These are phyloP conservation scores for Dendrocincla fuliginosa DNA, from an alignment of 2,797 vertebrate genomes.

Conservation along the genomic window DNA sequence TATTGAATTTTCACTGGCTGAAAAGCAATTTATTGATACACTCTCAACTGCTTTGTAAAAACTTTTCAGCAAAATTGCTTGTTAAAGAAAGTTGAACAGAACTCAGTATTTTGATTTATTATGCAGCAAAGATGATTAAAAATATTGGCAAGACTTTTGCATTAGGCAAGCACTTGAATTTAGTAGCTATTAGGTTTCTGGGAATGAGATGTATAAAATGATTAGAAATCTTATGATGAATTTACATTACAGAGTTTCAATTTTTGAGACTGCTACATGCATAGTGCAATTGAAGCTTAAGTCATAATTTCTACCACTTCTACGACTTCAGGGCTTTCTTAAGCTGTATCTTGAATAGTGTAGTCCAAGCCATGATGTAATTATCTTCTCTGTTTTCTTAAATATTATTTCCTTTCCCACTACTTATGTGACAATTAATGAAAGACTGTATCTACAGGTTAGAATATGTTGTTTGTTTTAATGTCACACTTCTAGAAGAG, in stretches of 20 bases:
- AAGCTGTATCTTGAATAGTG: not conserved
- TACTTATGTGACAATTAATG: not conserved
- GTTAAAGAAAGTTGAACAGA: not conserved
- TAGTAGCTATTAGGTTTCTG: slow-evolving; percentile 27
- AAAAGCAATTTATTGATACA: not conserved
- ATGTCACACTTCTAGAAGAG: not conserved
- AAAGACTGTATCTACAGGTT: not conserved
- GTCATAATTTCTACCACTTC: not conserved
- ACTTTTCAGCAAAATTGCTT: slow-evolving; percentile 11
- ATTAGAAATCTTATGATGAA: slow-evolving; percentile 41
- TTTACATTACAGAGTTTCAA: slow-evolving; percentile 11
- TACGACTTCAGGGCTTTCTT: not conserved
- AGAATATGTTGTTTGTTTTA: not conserved
- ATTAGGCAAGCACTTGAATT: slow-evolving; percentile 17
- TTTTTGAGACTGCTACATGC: slow-evolving; percentile 13
- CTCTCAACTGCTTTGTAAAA: not conserved
- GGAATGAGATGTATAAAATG: slow-evolving; percentile 39
- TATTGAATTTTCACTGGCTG: not conserved
- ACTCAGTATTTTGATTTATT: slow-evolving; percentile 32
- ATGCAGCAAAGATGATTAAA: not conserved
- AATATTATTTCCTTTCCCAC: not conserved
- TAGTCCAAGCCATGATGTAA: not conserved
- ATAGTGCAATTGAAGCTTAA: not conserved
- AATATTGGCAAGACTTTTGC: not conserved
- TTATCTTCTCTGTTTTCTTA: not conserved